Conservation (phyloP, 2,888 invertebrate genomes). For the Cerceris ruficornis region DNA sequence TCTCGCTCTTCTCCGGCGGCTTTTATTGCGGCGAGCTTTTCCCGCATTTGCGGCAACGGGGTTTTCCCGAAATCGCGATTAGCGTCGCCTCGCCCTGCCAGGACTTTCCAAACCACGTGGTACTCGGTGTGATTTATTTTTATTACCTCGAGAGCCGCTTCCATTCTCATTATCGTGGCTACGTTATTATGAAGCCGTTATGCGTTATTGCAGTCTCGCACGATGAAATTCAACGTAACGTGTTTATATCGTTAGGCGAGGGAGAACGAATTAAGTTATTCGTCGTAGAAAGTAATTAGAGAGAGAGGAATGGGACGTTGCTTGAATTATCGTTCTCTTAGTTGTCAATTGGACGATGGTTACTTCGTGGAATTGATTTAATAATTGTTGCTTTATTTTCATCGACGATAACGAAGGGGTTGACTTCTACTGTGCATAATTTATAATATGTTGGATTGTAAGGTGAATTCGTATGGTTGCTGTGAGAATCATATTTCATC, state of each 20-base stretch:
- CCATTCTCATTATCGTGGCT: conserved; percentile 41
- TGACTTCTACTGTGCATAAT: no score
- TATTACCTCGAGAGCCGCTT: conserved; percentile 42
- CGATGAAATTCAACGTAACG: background rate
- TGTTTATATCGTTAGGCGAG: background rate
- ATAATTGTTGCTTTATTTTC: no score
- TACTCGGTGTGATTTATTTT: conserved; percentile 56
- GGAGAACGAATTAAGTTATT: no score
- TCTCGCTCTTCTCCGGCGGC: conserved; percentile 8
- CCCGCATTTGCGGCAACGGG: conserved; percentile 51
- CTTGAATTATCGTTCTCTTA: no score
- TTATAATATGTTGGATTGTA: no score
- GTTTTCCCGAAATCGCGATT: conserved; percentile 65
- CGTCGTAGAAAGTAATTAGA: no score
- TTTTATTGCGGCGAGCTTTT: conserved; percentile 54
- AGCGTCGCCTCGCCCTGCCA: conserved; percentile 37
- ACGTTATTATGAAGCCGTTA: conserved; percentile 35
- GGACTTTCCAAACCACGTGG: conserved; percentile 56
- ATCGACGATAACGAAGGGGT: no score
- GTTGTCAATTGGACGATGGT: no score
- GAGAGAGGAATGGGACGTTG: no score
- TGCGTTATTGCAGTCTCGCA: conserved; percentile 3
- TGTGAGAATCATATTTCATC: no score
- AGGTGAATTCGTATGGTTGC: no score
- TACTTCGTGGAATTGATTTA: no score